Evolutionary conservation across 2,113 vertebrate genomes (phyloP).

Genomic region (Nematolebias whitei): DNA sequence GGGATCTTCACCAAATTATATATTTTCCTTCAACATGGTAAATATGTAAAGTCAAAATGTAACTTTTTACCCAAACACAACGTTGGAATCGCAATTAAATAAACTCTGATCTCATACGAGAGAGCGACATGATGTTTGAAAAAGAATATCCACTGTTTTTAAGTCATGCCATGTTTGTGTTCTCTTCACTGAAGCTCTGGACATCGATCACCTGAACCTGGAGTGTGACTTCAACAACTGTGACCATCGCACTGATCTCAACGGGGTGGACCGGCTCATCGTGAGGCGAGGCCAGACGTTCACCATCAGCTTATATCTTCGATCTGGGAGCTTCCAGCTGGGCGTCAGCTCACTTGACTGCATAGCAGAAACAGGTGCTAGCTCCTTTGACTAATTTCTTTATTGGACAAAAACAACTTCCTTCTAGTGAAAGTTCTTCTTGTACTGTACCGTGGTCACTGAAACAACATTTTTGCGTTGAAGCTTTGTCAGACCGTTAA

Average conservation of each 20-base stretch:
- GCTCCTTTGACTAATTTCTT: neutral
- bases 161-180: neutral
- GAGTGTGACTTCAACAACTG: constrained; percentile 84
- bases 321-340: constrained; percentile 80
- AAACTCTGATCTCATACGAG: too few relatives aligned
- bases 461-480: neutral
- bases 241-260: constrained; percentile 83
- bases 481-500: too few relatives aligned
- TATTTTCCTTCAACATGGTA: too few relatives aligned
- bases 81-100: too few relatives aligned
- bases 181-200: constrained; percentile 75
- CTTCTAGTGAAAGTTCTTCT: neutral
- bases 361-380: constrained; percentile 83
- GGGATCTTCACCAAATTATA: too few relatives aligned
- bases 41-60: too few relatives aligned
- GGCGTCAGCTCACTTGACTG: constrained; percentile 80
- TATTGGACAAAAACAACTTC: neutral
- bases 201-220: constrained; percentile 83
- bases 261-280: constrained; percentile 81
- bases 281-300: constrained; percentile 90
- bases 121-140: too few relatives aligned
- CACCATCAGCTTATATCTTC: constrained; percentile 82
- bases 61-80: too few relatives aligned
- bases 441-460: neutral
- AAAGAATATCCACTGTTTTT: neutral